These are phyloP conservation scores for Mnemiopsis leidyi DNA, from an alignment of 37 sponge, comb jelly and placozoan species.

Conservation along the genomic window DNA sequence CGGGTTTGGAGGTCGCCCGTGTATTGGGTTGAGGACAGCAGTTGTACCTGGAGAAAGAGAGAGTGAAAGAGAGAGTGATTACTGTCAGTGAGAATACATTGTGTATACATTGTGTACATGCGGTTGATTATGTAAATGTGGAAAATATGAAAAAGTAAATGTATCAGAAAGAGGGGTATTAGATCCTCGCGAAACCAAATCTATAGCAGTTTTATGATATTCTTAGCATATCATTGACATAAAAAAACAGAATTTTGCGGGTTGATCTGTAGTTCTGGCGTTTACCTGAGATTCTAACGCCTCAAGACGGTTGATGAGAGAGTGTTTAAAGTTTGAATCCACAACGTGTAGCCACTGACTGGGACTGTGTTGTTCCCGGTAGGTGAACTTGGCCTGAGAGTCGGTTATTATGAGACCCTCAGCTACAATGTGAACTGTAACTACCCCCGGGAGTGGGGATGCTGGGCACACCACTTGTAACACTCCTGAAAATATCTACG, in stretches of 20 bases:
- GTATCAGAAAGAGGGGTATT: too few relatives aligned
- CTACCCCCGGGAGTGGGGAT: slow-evolving; percentile 6
- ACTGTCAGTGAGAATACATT: too few relatives aligned
- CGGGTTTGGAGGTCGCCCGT: slow-evolving; percentile 35
- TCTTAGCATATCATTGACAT: too few relatives aligned
- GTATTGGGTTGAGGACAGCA: slow-evolving; percentile 36
- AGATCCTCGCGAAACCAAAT: too few relatives aligned
- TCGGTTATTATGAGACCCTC: slow-evolving; percentile 4
- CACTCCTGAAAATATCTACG: too few relatives aligned
- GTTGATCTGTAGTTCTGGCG: too few relatives aligned
- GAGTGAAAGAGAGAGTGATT: too few relatives aligned
- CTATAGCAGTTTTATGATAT: too few relatives aligned
- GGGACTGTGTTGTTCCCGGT: slow-evolving; percentile 33
- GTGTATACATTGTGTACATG: too few relatives aligned
- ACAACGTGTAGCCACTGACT: slow-evolving; percentile 36
- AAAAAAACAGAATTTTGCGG: too few relatives aligned
- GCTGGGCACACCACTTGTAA: slow-evolving; percentile 23
- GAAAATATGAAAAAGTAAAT: too few relatives aligned
- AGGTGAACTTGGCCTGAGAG: slow-evolving; percentile 39
- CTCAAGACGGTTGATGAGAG: slow-evolving; percentile 53
- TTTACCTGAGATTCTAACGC: slow-evolving; percentile 37
- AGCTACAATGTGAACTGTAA: slow-evolving; percentile 20
- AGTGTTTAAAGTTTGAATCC: slow-evolving; percentile 38
- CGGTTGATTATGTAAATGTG: too few relatives aligned
- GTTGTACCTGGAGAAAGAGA: neutral